Evolutionary conservation across 1,140 invertebrate genomes (phyloP), one percentile per base, ranked within the genome.

Genomic region (Macrosteles quadrilineatus): DNA sequence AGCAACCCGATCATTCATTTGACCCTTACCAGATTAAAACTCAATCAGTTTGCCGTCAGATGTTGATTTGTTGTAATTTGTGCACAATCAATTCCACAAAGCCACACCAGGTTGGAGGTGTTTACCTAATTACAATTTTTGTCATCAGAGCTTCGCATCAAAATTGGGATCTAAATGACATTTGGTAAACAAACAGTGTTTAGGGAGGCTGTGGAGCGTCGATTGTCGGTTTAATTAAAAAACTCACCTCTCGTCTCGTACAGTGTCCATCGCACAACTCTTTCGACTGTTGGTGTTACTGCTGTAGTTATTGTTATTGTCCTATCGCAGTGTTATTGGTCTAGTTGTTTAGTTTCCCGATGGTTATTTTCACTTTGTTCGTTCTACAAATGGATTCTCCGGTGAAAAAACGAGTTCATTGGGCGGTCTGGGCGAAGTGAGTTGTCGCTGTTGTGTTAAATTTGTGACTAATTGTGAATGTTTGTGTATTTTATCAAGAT

Each of bases 201-300:
- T n/a, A n/a, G 47, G n/a, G 47, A 50, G 47, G 47, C n/a, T 4
- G 47, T 6, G 55, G 6, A 9, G 2, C 9, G 55, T 25, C n/a
- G 27, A 59, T 25, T 59, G 55, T 59, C 23, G 21, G 21, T 59
- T 59, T 59, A 59, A 59, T 59, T 59, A 30, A 59, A n/a, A 59
- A 59, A 59, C 47, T 23, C 47, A 23, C 47, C 47, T 50, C 47
- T 3, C 47, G 21, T 23, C 47, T 19, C 47, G n/a, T 23, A 50
- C 47, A 50, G 3, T 11, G 55, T 59, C 23, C n/a, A n/a, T n/a
- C n/a, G n/a, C n/a, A 25, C 27, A 29, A 14, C 55, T 23, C 55
- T 4, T 30, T 29, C 55, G 21, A 25, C 3, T 50, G 47, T 21
- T n/a, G n/a, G 4, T 36, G 32, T 36, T 36, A 21, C n/a, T 21